phyloP scores from a whole-genome alignment of 2,797 vertebrate genomes.

The Bradypodion pumilum region DNA sequence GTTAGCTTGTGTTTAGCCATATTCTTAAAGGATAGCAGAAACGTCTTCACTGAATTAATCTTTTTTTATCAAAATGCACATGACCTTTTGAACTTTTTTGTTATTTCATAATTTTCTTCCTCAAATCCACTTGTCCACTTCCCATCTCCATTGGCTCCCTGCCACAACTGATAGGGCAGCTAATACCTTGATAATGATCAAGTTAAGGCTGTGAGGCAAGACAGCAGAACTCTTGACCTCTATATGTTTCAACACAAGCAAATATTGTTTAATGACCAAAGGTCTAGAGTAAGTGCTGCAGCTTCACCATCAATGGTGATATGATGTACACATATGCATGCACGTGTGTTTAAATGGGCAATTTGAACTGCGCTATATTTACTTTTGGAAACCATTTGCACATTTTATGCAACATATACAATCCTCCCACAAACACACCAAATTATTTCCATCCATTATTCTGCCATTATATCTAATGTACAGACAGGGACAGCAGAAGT shows the following conservation, averaged over 20 bases:
- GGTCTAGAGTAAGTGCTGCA: not conserved
- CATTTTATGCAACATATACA: not conserved
- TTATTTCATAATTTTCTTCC: slow-evolving; percentile 24
- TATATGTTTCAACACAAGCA: not conserved
- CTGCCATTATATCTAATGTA: not conserved
- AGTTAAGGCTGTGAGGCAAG: slow-evolving; percentile 23
- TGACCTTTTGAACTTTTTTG: slow-evolving; percentile 21
- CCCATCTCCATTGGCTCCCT: slow-evolving; percentile 9
- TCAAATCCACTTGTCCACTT: not conserved
- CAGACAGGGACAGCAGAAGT: not conserved
- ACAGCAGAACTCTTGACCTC: not conserved
- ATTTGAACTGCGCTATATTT: not conserved
- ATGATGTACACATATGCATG: not conserved
- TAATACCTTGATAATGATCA: slow-evolving; percentile 28
- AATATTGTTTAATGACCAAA: slow-evolving; percentile 24
- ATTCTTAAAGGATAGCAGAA: not conserved
- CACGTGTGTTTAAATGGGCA: not conserved
- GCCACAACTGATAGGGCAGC: not conserved
- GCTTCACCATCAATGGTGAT: not conserved
- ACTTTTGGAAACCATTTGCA: not conserved
- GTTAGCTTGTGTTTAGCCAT: not conserved
- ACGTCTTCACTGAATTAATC: not conserved
- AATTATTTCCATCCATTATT: not conserved
- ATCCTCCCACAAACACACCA: not conserved
- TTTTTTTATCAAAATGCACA: slow-evolving; percentile 11